These are phyloP conservation scores for Sebastes taczanowskii DNA, from an alignment of 2,797 vertebrate genomes.

Conservation along the genomic window DNA sequence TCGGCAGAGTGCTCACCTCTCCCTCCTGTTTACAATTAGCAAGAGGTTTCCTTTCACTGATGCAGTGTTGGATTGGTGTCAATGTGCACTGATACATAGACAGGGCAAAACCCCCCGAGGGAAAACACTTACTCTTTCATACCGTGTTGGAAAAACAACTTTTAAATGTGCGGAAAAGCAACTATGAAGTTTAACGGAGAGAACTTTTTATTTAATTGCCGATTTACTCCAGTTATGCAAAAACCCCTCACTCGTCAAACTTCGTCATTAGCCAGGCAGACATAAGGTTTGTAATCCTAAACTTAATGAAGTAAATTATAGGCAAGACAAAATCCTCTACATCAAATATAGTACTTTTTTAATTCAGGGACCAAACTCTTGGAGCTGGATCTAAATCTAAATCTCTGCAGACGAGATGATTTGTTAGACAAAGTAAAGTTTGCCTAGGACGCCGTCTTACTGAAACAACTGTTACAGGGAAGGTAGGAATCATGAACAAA, in stretches of 20 bases:
- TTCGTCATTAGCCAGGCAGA: slow-evolving; percentile 36
- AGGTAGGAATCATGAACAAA: background rate
- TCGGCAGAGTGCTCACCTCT: slow-evolving; percentile 66
- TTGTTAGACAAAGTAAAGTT: background rate
- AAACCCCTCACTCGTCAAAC: slow-evolving; percentile 9
- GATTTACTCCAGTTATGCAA: slow-evolving; percentile 19
- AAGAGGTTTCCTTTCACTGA: slow-evolving; percentile 56
- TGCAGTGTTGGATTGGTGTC: slow-evolving; percentile 55
- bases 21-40: slow-evolving; percentile 74
- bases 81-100: slow-evolving; percentile 40
- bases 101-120: slow-evolving; percentile 38
- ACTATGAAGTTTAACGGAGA: slow-evolving; percentile 5
- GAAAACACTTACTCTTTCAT: slow-evolving; percentile 33
- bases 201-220: slow-evolving; percentile 28
- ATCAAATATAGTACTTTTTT: slow-evolving; percentile 14
- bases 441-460: background rate
- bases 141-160: slow-evolving; percentile 28
- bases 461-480: background rate
- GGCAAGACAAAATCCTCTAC: background rate
- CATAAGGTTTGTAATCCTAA: slow-evolving; percentile 31
- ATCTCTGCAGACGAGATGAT: background rate
- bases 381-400: background rate
- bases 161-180: slow-evolving; percentile 39
- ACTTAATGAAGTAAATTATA: slow-evolving; percentile 40
- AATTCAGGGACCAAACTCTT: slow-evolving; percentile 3